Evolutionary conservation across 2,113 vertebrate species (phyloP).

Genomic region (Craseonycteris thonglongyai): DNA sequence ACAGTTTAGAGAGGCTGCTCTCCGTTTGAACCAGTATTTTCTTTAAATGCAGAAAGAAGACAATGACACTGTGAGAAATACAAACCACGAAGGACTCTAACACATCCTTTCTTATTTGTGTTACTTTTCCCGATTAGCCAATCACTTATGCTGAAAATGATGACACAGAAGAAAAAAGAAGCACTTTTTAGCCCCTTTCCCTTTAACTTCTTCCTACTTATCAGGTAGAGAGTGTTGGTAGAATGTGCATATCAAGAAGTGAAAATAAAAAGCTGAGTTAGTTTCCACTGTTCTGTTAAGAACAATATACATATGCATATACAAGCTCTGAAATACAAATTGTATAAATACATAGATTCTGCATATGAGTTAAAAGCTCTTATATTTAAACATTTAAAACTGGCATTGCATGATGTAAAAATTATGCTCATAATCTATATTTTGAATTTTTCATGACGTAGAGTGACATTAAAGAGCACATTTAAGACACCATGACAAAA

Average conservation of each 20-base stretch:
- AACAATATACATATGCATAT: background rate
- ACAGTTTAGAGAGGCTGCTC: background rate
- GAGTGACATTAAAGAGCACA: conserved; percentile 4
- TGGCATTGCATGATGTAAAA: background rate
- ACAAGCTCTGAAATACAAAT: background rate
- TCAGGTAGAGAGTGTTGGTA: background rate
- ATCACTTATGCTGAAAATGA: background rate
- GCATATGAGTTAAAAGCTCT: background rate
- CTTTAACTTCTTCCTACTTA: background rate
- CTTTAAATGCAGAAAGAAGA: background rate
- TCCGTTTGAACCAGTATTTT: background rate
- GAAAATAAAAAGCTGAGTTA: background rate
- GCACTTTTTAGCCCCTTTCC: background rate
- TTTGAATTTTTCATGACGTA: background rate
- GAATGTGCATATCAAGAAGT: background rate
- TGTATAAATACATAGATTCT: background rate
- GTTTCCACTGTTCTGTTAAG: background rate
- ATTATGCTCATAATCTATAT: background rate
- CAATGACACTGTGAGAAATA: background rate
- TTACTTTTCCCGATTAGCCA: background rate
- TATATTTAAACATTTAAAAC: background rate
- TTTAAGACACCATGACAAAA: background rate
- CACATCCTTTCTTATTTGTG: background rate
- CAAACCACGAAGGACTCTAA: background rate
- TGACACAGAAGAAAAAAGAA: background rate